Base-by-base conservation (phyloP, 1,140 invertebrate genomes). In the Leptopilina clavipes region DNA sequence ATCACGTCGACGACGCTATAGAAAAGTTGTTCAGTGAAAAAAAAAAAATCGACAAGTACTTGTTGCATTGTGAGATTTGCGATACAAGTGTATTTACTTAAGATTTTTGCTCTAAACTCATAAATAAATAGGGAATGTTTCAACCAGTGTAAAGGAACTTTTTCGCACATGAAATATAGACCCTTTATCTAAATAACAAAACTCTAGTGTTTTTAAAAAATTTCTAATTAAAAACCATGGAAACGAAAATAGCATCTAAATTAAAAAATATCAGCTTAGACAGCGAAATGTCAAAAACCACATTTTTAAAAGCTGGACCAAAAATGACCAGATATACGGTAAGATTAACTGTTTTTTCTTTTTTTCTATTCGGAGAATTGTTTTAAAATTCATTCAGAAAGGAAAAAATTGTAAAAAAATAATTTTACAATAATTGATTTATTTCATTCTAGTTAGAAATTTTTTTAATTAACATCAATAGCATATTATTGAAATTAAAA, bases 291-390 rank as follows among this genome's bases (percentile, higher is more conserved):
- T 37, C 40, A 0, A 77, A 82, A 8, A 83, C 80, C 14, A 84
- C 52, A 48, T 89, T 89, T 70, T 77, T 80, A 12, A 87, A 87
- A 79, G 74, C 86, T 85, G 79, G 79, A 12, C 83, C 83, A 37
- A 86, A 84, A 81, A 83, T 84, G 14, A 54, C 79, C 10, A 86
- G 81, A 84, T 89, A 89, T 70, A 82, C 87, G 87, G 87, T 89
- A 85, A 89, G 86, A 71, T 72, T 22, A 48, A 5, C n/a, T n/a
- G n/a, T n/a, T n/a, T n/a, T n/a, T n/a, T n/a, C n/a, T n/a, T n/a
- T n/a, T n/a, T n/a, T n/a, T n/a, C n/a, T n/a, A n/a, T n/a, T n/a
- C n/a, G n/a, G n/a, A n/a, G n/a, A n/a, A n/a, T n/a, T 31, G 37
- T 8, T 40, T 40, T 40, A 6, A 40, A 40, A 40, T 40, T 40